Conservation (phyloP, 2,797 vertebrate genomes). For the Lagocephalus sceleratus region DNA sequence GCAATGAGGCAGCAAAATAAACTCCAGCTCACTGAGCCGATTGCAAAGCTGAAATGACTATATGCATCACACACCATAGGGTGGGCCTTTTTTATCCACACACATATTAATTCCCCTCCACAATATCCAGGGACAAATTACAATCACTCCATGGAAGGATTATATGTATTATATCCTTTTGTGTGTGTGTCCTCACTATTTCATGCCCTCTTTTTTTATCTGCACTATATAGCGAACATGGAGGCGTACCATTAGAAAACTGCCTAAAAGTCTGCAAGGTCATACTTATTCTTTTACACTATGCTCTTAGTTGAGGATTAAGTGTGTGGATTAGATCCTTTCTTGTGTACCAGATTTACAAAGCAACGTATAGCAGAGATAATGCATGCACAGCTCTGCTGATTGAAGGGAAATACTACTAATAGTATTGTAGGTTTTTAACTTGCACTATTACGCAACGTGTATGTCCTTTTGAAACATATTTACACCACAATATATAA, state of each 20-base stretch:
- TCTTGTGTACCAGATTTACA: neutral
- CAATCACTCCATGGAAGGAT: constrained; percentile 36
- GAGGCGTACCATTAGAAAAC: constrained; percentile 21
- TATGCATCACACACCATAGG: constrained; percentile 15
- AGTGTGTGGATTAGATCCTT: constrained; percentile 36
- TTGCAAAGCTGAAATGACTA: constrained; percentile 30
- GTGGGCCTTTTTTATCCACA: neutral
- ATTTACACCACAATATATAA: neutral
- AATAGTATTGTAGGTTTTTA: too few species aligned
- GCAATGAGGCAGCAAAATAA: constrained; percentile 28
- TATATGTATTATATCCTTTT: constrained; percentile 31
- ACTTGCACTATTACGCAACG: too few species aligned
- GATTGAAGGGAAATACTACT: neutral
- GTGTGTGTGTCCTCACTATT: constrained; percentile 12
- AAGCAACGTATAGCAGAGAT: constrained; percentile 15
- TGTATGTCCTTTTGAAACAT: too few species aligned
- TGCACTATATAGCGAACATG: constrained; percentile 20
- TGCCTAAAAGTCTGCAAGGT: neutral
- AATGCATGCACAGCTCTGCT: neutral
- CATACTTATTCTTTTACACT: constrained; percentile 21
- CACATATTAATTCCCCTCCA: constrained; percentile 29
- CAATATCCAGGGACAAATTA: constrained; percentile 39
- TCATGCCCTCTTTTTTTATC: neutral
- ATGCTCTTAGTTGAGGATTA: constrained; percentile 55
- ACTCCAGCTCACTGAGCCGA: constrained; percentile 48